These are phyloP conservation scores for Muntiacus reevesi DNA, from an alignment of 2,113 vertebrate genomes.

Conservation along the genomic window DNA sequence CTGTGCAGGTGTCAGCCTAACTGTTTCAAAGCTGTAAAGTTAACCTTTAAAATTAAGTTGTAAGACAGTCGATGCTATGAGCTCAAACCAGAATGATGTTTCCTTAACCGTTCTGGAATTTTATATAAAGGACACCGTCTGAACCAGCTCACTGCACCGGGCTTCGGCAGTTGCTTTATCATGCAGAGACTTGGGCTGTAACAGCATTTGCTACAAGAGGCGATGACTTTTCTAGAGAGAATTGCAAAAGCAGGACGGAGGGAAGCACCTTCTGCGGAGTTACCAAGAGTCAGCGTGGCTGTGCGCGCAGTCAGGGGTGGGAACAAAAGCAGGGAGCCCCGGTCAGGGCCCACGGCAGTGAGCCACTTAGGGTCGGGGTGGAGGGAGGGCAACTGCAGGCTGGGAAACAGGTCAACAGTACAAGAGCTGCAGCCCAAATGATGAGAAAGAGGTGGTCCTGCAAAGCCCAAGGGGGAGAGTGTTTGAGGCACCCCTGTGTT, in stretches of 20 bases:
- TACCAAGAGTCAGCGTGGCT: not conserved
- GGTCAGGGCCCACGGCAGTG: not conserved
- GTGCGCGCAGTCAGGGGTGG: not conserved
- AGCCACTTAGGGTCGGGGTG: not conserved
- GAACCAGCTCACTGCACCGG: not conserved
- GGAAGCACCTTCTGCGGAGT: not conserved
- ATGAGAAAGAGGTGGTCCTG: not conserved
- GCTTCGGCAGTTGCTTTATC: not conserved
- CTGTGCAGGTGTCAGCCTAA: not conserved
- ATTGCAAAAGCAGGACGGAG: not conserved
- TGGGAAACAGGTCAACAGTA: not conserved
- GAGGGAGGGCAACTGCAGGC: not conserved
- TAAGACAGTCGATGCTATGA: not conserved
- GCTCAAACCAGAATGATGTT: not conserved
- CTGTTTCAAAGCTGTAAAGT: not conserved
- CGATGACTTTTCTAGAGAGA: not conserved
- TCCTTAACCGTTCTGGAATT: not conserved
- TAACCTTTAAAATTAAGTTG: not conserved
- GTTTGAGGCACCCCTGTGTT: not conserved
- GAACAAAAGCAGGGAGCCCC: not conserved
- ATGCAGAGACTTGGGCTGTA: not conserved
- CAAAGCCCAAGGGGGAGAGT: not conserved
- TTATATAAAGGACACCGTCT: not conserved
- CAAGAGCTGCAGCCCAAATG: not conserved
- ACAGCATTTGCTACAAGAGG: not conserved